Conservation (phyloP, 2,797 vertebrate species). For the Urophycis tenuis region DNA sequence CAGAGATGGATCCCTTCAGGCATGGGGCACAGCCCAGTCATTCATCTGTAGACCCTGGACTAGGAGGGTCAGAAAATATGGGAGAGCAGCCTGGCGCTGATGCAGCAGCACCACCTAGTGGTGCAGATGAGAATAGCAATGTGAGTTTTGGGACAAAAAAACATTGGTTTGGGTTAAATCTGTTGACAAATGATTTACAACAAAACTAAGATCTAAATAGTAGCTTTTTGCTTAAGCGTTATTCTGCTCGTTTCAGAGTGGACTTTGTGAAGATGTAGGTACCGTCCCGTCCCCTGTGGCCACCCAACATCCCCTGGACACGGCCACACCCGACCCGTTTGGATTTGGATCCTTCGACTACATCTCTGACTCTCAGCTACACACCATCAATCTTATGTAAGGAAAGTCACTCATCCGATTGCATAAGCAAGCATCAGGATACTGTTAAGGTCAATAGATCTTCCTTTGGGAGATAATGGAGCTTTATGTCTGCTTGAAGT, state of each 20-base stretch:
- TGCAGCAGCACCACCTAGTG: slow-evolving; percentile 29
- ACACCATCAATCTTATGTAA: slow-evolving; percentile 61
- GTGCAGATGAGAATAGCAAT: slow-evolving; percentile 26
- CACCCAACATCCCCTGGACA: slow-evolving; percentile 10
- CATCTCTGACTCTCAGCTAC: slow-evolving; percentile 68
- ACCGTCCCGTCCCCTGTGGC: slow-evolving; percentile 5
- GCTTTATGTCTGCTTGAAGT: no score
- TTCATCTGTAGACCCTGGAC: neutral
- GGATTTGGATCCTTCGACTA: slow-evolving; percentile 36
- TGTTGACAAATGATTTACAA: neutral
- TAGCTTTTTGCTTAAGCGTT: neutral
- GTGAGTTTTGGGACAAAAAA: slow-evolving; percentile 43
- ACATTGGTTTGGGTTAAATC: neutral
- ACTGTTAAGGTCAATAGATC: neutral
- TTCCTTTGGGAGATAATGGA: neutral
- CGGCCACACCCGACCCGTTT: slow-evolving; percentile 14
- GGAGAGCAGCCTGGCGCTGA: slow-evolving; percentile 6
- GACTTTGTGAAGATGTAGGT: slow-evolving; percentile 10
- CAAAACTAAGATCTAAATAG: neutral
- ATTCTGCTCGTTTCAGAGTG: slow-evolving; percentile 25
- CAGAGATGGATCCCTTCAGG: neutral
- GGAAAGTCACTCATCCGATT: slow-evolving; percentile 9
- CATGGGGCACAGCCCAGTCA: neutral
- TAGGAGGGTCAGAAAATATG: slow-evolving; percentile 1
- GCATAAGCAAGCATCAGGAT: neutral